A percentile compares a stretch with the other conserved stretches of the same genome.
Conservation (phyloP, 2,888 invertebrate genomes). For the Chloroclystis v-ata region DNA sequence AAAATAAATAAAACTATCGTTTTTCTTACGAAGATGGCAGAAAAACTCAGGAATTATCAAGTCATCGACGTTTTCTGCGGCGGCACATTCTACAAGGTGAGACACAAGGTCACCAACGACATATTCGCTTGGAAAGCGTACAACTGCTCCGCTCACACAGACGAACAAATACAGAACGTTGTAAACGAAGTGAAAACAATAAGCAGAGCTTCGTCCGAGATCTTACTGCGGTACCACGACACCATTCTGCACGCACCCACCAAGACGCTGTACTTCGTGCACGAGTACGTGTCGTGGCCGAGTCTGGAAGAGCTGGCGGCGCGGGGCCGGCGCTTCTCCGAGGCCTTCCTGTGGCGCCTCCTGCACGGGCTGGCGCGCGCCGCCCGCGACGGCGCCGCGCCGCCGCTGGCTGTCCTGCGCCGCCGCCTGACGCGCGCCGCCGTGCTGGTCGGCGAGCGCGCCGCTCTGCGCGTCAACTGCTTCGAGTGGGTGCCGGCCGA, state of each 20-base stretch:
- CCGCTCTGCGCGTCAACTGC: constrained; percentile 61
- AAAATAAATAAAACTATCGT: constrained; percentile 25
- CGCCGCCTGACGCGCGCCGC: constrained; percentile 52
- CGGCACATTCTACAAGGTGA: constrained; percentile 73
- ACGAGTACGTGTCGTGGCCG: constrained; percentile 64
- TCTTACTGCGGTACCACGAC: constrained; percentile 64
- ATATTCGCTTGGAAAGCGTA: constrained; percentile 74
- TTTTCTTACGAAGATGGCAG: constrained; percentile 48
- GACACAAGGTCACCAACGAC: constrained; percentile 73
- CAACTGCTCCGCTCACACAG: constrained; percentile 62
- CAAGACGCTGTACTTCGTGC: constrained; percentile 69
- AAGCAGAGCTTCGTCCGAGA: constrained; percentile 54
- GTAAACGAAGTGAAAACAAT: constrained; percentile 65
- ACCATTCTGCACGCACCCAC: constrained; percentile 69
- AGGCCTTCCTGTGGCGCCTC: constrained; percentile 64
- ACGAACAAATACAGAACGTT: constrained; percentile 65
- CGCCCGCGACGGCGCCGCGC: constrained; percentile 47
- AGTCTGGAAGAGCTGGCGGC: constrained; percentile 56
- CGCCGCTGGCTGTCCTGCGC: constrained; percentile 47
- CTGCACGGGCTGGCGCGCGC: constrained; percentile 59
- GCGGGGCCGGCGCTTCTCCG: constrained; percentile 54
- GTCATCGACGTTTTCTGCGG: constrained; percentile 71
- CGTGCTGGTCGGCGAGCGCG: constrained; percentile 55
- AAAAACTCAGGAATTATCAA: constrained; percentile 71
- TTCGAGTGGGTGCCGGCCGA: constrained; percentile 46